Base-by-base conservation (phyloP, 2,888 invertebrate species). In the Pyralis farinalis region DNA sequence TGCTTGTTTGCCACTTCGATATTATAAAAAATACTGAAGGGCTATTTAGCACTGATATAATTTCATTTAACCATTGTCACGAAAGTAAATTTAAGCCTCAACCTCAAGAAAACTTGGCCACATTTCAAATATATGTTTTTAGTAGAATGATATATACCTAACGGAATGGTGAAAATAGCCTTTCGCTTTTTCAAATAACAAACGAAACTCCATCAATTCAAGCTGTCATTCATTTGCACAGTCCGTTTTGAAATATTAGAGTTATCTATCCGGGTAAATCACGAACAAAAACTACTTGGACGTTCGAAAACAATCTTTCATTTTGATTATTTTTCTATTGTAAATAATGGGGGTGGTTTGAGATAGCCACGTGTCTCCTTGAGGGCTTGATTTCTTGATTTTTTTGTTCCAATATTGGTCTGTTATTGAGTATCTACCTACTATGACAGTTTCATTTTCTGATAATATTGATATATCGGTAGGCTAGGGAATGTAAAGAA, bases 171-270 rank as follows among this genome's bases (percentile, higher is more conserved):
- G 73, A 64, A 74, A 87, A 85, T 84, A 79, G 79, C 72, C 77
- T 71, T 78, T 65, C 75, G 83, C 85, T 86, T 87, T 85, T 87
- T 86, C 86, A 88, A 86, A 88, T 86, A 86, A 86, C 87, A 84
- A 82, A 71, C 71, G 70, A 64, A 58, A 53, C 58, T 61, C 76
- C 81, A 88, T 88, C 87, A 82, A 88, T 88, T 84, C 58, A 77
- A 33, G 49, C 68, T 67, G 83, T 81, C 82, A 81, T 75, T 86
- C 84, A 85, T 85, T 86, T 83, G 69, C 79, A 71, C 73, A 69
- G 79, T 64, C 69, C 75, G 67, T 63, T 63, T 59, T 61, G 77
- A 86, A 83, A 87, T 87, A 87, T 87, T 84, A 75, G 70, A 70
- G 76, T 76, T 81, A 81, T 81, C 79, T 76, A 72, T 82, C 70